A percentile compares a stretch with the other conserved stretches of the same genome.
These are phyloP conservation scores for Drosophila gunungcola DNA, from an alignment of 1,140 invertebrate genomes.

Conservation along the genomic window DNA sequence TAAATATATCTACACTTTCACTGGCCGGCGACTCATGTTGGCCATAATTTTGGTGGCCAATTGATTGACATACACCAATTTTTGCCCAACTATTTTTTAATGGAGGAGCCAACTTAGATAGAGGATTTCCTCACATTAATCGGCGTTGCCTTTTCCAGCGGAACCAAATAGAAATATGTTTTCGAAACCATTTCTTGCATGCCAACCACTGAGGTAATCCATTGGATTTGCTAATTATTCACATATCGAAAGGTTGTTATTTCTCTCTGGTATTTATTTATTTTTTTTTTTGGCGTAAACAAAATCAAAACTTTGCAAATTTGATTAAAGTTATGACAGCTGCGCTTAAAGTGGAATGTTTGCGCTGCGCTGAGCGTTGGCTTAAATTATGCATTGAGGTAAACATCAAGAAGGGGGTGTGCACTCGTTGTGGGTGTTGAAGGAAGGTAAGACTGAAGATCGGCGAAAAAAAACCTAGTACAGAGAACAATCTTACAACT, in stretches of 20 bases:
- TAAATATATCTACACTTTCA: constrained; percentile 33
- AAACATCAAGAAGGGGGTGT: constrained; percentile 1
- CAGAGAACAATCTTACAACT: too few species aligned
- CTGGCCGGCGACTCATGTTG: constrained; percentile 20
- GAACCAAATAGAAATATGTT: constrained; percentile 20
- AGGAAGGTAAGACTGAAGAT: too few species aligned
- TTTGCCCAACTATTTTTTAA: constrained; percentile 44
- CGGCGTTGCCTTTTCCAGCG: constrained; percentile 19
- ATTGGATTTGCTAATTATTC: constrained; percentile 26
- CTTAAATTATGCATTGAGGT: constrained; percentile 25
- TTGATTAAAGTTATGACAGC: constrained; percentile 12
- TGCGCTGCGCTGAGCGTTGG: constrained; percentile 4
- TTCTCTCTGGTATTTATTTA: neutral
- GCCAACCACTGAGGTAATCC: constrained; percentile 8
- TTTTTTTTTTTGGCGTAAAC: neutral
- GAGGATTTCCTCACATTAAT: constrained; percentile 43
- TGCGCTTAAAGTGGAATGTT: constrained; percentile 9
- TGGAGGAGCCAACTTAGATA: neutral
- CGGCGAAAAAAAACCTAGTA: neutral
- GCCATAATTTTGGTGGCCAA: constrained; percentile 42
- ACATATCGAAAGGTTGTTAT: constrained; percentile 1
- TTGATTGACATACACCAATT: constrained; percentile 41
- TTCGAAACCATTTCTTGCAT: constrained; percentile 3
- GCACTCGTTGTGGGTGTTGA: neutral
- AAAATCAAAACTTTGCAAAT: constrained; percentile 12